Base-by-base conservation (phyloP, 2,113 vertebrate genomes). In the Dissostichus mawsoni region DNA sequence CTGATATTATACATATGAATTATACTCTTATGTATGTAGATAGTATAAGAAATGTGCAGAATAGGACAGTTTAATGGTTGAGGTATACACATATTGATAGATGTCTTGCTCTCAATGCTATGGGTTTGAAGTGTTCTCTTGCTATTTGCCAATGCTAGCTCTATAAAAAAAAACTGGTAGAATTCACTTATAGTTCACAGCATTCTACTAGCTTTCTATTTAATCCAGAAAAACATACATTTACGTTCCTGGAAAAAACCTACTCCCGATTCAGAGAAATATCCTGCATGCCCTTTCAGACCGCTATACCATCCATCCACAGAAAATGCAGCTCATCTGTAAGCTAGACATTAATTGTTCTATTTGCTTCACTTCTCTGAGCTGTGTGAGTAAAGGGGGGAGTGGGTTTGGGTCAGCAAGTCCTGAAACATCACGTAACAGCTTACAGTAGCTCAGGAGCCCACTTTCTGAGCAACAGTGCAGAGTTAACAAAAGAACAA, bases 401-500 rank as follows among this genome's bases (percentile, higher is more conserved):
- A 75, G 57, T 13, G 50, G 53, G 74, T 56, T 53, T 57, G 13
- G 69, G 50, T 82, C 67, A 56, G 65, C 70, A 48, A 69, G 36
- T 29, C 44, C 18, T 66, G 23, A 47, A 52, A 74, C 56, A 48
- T 78, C 78, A 74, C 25, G 11, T 57, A 78, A 63, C 66, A 56
- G 55, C 69, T 70, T 44, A 56, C 61, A 56, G 52, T 63, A 67
- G 36, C 47, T 58, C 13, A 25, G 64, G 53, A 47, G 69, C 61
- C 36, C 23, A 55, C 69, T 68, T 77, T 75, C 76, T 16, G 16
- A 41, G 59, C 62, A 66, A 73, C 71, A 67, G 44, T 79, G 81
- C 81, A 44, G 67, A 74, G 52, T 80, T 67, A 44, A 73, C 71
- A 69, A 68, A 82, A 81, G 33, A 67, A 69, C 29, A 56, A 80